Conservation (phyloP, 2,888 invertebrate species). For the Troglohyphantes excavatus region DNA sequence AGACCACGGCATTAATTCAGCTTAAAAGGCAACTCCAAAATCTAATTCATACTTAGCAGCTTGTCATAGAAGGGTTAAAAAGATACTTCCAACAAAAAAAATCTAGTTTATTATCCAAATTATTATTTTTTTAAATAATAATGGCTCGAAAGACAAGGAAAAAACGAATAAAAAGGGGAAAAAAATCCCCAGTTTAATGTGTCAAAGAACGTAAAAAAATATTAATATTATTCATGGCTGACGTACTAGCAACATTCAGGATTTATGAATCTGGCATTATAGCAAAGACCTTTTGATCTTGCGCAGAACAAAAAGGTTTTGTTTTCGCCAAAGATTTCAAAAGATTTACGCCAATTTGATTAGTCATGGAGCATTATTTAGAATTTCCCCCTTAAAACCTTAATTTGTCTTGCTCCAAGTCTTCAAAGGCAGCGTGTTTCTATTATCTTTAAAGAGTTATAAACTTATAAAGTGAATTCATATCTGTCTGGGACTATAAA, state of each 20-base stretch:
- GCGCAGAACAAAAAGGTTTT: constrained; percentile 29
- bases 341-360: constrained; percentile 64
- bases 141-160: neutral
- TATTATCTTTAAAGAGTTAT: constrained; percentile 1
- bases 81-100: constrained; percentile 26
- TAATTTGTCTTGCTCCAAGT: constrained; percentile 6
- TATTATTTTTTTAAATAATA: constrained; percentile 24
- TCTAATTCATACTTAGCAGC: constrained; percentile 27
- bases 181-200: constrained; percentile 11
- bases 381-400: neutral
- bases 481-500: neutral
- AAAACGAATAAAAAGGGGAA: neutral
- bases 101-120: constrained; percentile 39
- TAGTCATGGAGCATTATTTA: constrained; percentile 40
- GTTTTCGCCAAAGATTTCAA: constrained; percentile 26
- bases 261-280: constrained; percentile 7
- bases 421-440: neutral
- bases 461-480: constrained; percentile 1
- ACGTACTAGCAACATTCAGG: constrained; percentile 28
- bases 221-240: constrained; percentile 47
- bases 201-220: constrained; percentile 37
- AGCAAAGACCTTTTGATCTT: constrained; percentile 29
- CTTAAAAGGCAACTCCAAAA: constrained; percentile 36
- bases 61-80: constrained; percentile 59
- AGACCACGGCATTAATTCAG: constrained; percentile 41